Base-by-base conservation (phyloP, 2,113 vertebrate species). In the Anoplopoma fimbria region DNA sequence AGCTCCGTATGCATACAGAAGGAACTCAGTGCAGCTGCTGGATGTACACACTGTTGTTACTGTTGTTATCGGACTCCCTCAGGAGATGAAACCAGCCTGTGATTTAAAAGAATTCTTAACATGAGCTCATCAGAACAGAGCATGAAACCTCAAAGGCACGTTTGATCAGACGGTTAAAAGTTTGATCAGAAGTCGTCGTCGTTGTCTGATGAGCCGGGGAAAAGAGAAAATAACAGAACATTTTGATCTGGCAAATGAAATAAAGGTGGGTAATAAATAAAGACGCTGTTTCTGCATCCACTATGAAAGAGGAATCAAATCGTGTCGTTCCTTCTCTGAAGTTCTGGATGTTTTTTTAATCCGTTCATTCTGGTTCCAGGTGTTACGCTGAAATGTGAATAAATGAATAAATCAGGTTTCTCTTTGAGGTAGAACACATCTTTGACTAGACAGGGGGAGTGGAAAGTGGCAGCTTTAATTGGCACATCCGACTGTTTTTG, bases 171-270 rank as follows among this genome's bases (percentile, higher is more conserved):
- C 19, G 61, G 58, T 86, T 88, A 79, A 73, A 86, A 82, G 76
- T 87, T 86, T 81, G 79, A 88, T 85, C 82, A 85, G 61, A 85
- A 29, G 73, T 77, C 53, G 23, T 19, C 4, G 25, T 69, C 34
- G 62, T n/a, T n/a, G n/a, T 67, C 29, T 49, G 78, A 89, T 31
- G 73, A 82, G 80, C 21, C 0, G 38, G 23, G 21, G n/a, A n/a
- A 42, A 77, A 55, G 74, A 60, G 55, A 75, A 36, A 83, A 79
- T 38, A 75, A 67, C 31, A 25, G 33, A 85, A 70, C 51, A 47
- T 88, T 87, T 83, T 91, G 86, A 93, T 89, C 79, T 19, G 2
- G 69, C 42, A 84, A 83, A 88, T 83, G 58, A 82, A 88, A 82
- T 77, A 57, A 83, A 86, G 78, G 34, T 38, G 70, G 67, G 31